Evolutionary conservation across 2,888 invertebrate species (phyloP).

Genomic region (Leptarthrus brevirostris): DNA sequence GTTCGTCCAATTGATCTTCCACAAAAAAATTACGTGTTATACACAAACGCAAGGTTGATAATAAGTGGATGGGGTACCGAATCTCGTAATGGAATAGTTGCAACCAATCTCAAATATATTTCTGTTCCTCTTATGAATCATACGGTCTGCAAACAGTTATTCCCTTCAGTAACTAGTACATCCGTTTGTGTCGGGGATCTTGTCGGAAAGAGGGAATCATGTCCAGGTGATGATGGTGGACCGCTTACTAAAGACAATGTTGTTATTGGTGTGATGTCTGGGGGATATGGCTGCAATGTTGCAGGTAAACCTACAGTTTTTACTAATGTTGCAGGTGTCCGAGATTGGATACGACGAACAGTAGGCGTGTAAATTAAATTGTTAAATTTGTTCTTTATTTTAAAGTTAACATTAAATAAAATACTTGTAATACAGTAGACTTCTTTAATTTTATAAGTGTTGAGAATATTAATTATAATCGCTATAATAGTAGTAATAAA

Average conservation of each 20-base stretch:
- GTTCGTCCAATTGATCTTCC: background rate
- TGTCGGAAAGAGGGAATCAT: background rate
- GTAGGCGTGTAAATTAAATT: no score
- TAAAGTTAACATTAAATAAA: no score
- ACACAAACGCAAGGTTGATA: background rate
- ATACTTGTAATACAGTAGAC: no score
- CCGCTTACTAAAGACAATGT: background rate
- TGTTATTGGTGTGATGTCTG: background rate
- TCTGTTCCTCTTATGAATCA: background rate
- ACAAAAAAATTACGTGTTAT: background rate
- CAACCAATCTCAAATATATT: background rate
- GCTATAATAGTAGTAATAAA: no score
- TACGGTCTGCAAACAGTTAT: background rate
- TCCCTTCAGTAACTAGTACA: background rate
- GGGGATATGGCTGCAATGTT: background rate
- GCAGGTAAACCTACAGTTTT: background rate
- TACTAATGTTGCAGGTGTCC: background rate
- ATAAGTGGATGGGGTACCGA: background rate
- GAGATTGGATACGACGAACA: no score
- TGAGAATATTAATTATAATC: no score
- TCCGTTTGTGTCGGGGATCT: background rate
- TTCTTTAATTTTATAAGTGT: no score
- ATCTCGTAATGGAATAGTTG: background rate
- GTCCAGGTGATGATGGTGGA: background rate
- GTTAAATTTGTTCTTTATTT: no score